Percentiles rank a stretch among this genome's conserved stretches.
Evolutionary conservation across 2,113 vertebrate genomes (phyloP).

Genomic region (Conger conger): DNA sequence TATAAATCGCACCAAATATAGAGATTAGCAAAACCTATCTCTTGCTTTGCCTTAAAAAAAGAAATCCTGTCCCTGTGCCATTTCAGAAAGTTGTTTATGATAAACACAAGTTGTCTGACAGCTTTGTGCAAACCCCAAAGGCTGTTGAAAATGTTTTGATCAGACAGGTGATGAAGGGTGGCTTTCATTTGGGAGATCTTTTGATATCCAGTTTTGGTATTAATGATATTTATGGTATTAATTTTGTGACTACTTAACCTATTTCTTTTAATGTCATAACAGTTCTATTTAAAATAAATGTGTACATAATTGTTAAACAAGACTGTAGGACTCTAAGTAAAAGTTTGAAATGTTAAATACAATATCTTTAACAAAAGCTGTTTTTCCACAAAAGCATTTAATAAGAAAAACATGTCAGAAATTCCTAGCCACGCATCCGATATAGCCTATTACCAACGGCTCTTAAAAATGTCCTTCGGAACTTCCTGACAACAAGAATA

Average conservation of each 20-base stretch:
- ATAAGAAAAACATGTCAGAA: neutral
- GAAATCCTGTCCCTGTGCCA: neutral
- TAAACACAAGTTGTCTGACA: constrained; percentile 16
- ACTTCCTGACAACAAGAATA: neutral
- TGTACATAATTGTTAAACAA: neutral
- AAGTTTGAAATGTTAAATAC: neutral
- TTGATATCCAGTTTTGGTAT: neutral
- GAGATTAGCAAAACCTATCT: constrained; percentile 7
- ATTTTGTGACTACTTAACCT: neutral
- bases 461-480: neutral
- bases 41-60: neutral
- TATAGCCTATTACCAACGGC: neutral
- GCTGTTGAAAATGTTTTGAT: neutral
- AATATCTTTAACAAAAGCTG: neutral
- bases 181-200: neutral
- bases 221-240: neutral
- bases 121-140: neutral
- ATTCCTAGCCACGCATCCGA: neutral
- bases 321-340: neutral
- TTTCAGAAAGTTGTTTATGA: constrained; percentile 7
- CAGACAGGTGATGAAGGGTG: neutral
- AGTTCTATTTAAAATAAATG: neutral
- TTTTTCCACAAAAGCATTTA: neutral
- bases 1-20: constrained; percentile 1
- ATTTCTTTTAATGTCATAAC: neutral